These are phyloP conservation scores for Platysternon megacephalum DNA, from an alignment of 2,113 vertebrate species.

Conservation along the genomic window DNA sequence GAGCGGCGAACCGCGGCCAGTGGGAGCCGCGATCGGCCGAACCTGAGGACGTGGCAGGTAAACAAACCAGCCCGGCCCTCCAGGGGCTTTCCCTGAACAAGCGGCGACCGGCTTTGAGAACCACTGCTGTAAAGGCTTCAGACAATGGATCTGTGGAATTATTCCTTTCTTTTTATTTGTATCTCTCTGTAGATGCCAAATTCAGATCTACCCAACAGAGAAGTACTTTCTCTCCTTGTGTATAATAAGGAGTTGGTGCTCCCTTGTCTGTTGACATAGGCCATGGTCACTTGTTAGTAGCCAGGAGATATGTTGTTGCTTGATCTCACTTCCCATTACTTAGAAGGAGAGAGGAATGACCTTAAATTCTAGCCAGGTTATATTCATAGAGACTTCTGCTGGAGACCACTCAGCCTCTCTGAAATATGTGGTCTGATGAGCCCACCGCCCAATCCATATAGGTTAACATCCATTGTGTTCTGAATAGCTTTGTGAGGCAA, in stretches of 20 bases:
- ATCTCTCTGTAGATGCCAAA: slow-evolving; percentile 32
- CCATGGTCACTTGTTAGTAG: not conserved
- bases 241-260: not conserved
- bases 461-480: not conserved
- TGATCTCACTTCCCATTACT: not conserved
- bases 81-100: too few relatives aligned
- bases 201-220: not conserved
- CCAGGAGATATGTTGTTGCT: not conserved
- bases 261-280: not conserved
- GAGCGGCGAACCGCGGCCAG: too few relatives aligned
- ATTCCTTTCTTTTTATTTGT: not conserved
- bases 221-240: not conserved
- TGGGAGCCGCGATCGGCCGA: too few relatives aligned
- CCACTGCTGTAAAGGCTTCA: not conserved
- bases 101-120: too few relatives aligned
- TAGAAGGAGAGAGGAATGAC: not conserved
- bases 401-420: not conserved
- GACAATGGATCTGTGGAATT: slow-evolving; percentile 4
- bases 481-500: not conserved
- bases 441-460: not conserved
- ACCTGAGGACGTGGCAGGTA: too few relatives aligned
- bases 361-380: not conserved
- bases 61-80: too few relatives aligned
- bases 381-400: not conserved
- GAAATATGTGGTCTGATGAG: not conserved